Conservation (phyloP, 2,888 invertebrate species). For the Ctena decussata region DNA sequence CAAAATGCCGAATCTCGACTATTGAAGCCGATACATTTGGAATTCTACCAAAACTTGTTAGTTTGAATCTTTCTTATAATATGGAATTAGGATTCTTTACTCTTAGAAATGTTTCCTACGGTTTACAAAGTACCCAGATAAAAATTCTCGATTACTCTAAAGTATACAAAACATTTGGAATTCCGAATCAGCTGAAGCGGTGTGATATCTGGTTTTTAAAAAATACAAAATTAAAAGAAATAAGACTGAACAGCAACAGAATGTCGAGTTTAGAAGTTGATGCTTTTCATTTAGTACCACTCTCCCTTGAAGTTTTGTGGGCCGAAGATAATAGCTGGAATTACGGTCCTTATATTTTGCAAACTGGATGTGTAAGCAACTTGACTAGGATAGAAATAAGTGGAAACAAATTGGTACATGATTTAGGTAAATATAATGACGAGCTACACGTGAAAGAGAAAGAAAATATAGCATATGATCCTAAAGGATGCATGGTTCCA, state of each 20-base stretch:
- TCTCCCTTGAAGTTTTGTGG: neutral
- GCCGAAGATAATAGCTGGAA: neutral
- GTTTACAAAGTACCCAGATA: neutral
- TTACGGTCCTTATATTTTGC: neutral
- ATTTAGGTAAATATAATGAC: neutral
- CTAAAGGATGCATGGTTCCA: no score
- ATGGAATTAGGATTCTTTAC: neutral
- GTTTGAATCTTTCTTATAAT: neutral
- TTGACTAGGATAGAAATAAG: neutral
- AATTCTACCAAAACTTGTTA: neutral
- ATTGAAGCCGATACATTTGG: constrained; percentile 22
- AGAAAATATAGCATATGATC: neutral
- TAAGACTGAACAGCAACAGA: neutral
- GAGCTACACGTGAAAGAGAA: neutral
- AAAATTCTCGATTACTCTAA: neutral
- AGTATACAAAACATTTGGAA: neutral
- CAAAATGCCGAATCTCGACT: neutral
- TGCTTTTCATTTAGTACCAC: neutral
- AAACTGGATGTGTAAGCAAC: neutral
- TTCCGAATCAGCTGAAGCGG: neutral
- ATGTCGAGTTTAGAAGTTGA: neutral
- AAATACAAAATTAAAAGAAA: neutral
- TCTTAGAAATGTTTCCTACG: neutral
- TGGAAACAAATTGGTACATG: neutral
- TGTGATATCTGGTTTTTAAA: neutral